These are phyloP conservation scores for Phylloscopus whistleri DNA, from an alignment of 2,113 vertebrate species.

Conservation along the genomic window DNA sequence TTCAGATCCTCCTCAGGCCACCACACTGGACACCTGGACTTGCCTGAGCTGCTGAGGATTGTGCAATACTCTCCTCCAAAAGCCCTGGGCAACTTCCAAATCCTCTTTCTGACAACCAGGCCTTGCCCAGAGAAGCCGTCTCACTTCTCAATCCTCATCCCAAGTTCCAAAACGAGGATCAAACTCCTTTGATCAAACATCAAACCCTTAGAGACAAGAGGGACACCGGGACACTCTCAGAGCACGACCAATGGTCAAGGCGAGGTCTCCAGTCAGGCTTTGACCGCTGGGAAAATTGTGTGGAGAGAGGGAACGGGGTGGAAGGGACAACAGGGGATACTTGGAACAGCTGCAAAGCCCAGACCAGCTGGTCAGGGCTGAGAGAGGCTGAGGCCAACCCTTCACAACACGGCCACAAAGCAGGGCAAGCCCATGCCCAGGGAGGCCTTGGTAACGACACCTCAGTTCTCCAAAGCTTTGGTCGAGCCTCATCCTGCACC, in stretches of 20 bases:
- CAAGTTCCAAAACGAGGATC: too few species aligned
- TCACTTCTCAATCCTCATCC: too few species aligned
- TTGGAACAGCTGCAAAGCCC: neutral
- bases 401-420: accelerated
- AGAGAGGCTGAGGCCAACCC: neutral
- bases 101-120: neutral
- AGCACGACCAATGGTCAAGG: accelerated
- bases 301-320: neutral
- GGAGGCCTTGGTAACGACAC: too few species aligned
- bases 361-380: neutral
- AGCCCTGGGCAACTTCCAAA: neutral
- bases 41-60: neutral
- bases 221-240: neutral
- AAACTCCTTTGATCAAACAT: neutral
- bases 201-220: neutral
- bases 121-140: too few species aligned
- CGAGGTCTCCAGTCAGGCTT: neutral
- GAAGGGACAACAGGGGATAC: too few species aligned
- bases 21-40: too few species aligned
- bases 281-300: accelerated
- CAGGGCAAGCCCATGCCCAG: accelerated
- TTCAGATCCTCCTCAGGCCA: neutral
- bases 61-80: accelerated
- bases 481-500: too few species aligned
- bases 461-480: neutral